Evolutionary conservation across 1,140 invertebrate species (phyloP).

Genomic region (Cherax destructor): DNA sequence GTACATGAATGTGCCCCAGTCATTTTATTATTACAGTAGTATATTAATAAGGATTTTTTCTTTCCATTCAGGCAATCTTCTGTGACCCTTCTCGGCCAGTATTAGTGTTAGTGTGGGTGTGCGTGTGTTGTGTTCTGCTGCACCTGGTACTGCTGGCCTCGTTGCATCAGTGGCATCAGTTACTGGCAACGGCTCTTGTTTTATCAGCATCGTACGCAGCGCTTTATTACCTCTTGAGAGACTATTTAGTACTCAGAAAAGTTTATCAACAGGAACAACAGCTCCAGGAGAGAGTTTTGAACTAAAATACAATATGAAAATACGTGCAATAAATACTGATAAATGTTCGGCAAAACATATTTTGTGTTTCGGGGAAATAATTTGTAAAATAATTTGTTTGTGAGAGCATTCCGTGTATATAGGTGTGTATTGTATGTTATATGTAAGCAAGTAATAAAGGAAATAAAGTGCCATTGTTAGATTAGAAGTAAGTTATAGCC

Average conservation of each 20-base stretch:
- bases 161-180: slow-evolving; percentile 92
- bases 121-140: slow-evolving; percentile 83
- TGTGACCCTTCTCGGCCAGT: slow-evolving; percentile 88
- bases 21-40: not conserved
- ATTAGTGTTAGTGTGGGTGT: slow-evolving; percentile 84
- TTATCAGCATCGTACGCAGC: slow-evolving; percentile 94
- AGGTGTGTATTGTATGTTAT: not conserved
- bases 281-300: slow-evolving; percentile 78
- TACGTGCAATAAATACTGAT: not conserved
- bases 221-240: slow-evolving; percentile 90
- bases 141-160: slow-evolving; percentile 87
- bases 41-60: not conserved
- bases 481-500: not conserved
- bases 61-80: slow-evolving; percentile 85
- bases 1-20: too few species aligned
- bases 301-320: slow-evolving; percentile 29
- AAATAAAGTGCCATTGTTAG: not conserved
- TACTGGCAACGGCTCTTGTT: slow-evolving; percentile 88
- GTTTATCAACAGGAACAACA: slow-evolving; percentile 86
- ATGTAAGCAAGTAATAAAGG: not conserved
- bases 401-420: not conserved
- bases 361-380: not conserved
- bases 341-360: not conserved
- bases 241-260: slow-evolving; percentile 89
- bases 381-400: not conserved